These are phyloP conservation scores for Australoheros facetus DNA, from an alignment of 2,797 vertebrate species.

Conservation along the genomic window DNA sequence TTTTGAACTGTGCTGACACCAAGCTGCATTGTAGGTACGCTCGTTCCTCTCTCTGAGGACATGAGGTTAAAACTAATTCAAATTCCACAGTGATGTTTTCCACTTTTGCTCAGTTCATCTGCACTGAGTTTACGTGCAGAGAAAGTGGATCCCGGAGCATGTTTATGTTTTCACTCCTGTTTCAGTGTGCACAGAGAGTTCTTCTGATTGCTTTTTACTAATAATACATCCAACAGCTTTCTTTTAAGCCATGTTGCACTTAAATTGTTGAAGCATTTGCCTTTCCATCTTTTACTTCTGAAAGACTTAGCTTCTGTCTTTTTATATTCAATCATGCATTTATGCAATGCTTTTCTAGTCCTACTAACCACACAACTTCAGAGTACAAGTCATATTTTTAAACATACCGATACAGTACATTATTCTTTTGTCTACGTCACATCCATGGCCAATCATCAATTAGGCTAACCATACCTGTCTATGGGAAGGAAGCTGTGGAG, in stretches of 20 bases:
- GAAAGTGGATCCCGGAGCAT: neutral
- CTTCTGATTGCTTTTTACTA: neutral
- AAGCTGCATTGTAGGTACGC: neutral
- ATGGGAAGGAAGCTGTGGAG: neutral
- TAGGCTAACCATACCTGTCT: neutral
- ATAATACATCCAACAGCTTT: neutral
- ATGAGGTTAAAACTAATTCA: neutral
- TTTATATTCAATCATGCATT: neutral
- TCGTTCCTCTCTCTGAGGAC: neutral
- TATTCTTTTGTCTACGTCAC: neutral
- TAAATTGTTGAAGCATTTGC: neutral
- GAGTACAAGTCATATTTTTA: neutral
- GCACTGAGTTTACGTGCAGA: neutral
- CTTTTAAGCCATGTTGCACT: neutral
- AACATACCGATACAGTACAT: neutral
- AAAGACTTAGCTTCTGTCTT: too few relatives aligned
- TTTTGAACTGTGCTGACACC: neutral
- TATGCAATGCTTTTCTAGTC: neutral
- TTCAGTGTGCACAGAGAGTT: neutral
- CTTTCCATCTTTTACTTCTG: neutral
- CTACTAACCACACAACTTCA: neutral
- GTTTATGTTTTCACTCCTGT: neutral
- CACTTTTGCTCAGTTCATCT: neutral
- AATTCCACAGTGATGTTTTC: neutral
- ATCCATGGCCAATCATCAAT: neutral